Evolutionary conservation across 2,888 invertebrate genomes (phyloP), one percentile per base, ranked within the genome.

Genomic region (Lepidocyrtoides sp.): DNA sequence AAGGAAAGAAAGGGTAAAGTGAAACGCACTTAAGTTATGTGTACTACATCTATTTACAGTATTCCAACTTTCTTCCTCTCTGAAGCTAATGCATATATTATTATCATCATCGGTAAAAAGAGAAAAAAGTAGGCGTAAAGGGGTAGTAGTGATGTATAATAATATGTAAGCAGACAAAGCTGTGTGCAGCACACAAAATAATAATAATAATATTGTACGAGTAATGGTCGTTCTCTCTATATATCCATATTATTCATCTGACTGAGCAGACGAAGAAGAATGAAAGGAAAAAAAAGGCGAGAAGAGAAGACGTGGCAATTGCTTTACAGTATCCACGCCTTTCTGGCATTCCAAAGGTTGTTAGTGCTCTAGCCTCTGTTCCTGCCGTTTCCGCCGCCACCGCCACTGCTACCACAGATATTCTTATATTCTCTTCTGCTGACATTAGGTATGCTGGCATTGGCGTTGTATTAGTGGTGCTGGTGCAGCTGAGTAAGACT

Each of bases 271-370:
- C 51, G 4, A 51, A 60, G 81, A 36, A 79, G 32, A 29, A 79
- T 29, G 17, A 54, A 54, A 54, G 36, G 32, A 5, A 81, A 57
- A 79, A 41, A 69, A 48, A n/a, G 57, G 89, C 83, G 77, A 83
- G 89, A 89, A 69, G 81, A 84, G 54, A 89, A 86, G 86, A 91
- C 86, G 83, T 85, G 85, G 91, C 91, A 91, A 91, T 91, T 91
- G 91, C 82, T 75, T 86, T 29, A 81, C 36, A 81, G 51, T 69
- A 91, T 91, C 91, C 91, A 86, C 91, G 91, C 91, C 91, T 91
- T 91, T 75, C 86, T 82, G 87, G 69, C 87, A 91, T 91, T 91
- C 91, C 66, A 60, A 85, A 85, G 79, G 90, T 85, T 84, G 83
- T 89, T 83, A 84, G 41, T 44, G 75, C 17, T 83, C 32, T 29